Evolutionary conservation across 2,797 vertebrate species (phyloP), one percentile per base, ranked within the genome.

Genomic region (Phoeniculus purpureus): DNA sequence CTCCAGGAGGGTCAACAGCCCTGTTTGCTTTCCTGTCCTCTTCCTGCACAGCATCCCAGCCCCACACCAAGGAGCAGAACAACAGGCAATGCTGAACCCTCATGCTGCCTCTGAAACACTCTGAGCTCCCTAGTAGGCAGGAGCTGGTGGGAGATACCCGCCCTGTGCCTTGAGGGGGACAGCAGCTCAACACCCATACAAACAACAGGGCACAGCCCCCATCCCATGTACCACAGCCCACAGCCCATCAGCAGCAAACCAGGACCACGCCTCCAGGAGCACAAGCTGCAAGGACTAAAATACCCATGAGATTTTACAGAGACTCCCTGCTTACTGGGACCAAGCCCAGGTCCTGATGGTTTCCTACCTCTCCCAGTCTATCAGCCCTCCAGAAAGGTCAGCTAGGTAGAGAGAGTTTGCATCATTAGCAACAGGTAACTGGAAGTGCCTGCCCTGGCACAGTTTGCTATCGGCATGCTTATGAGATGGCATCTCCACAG

Each of bases 401-500:
- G 0, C 73, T 25, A 64, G 15, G 55, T 16, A 72, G 65, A 32
- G 67, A 21, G 50, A 25, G 7, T 81, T 80, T 59, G 64, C 60
- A 85, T 37, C 71, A 64, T 74, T 65, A 81, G 58, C 85, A 93
- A 74, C 70, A 77, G 70, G 82, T 17, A 67, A 65, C 7, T 82
- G 31, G 67, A 59, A 90, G 78, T 87, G 77, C 26, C 60, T 73
- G 40, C 54, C 66, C 34, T 31, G 52, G 50, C 3, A 3, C 34
- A 0, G 12, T 73, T 85, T 84, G 78, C 75, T 94, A 59, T 60
- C 83, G 50, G 75, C 56, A 8, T 55, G 64, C 85, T 87, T 87
- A 87, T 50, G 43, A 91, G 61, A 61, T 85, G 85, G 84, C 87
- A 75, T 48, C 73, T 87, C 82, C 91, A 29, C 55, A 21, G 83